Evolutionary conservation across 2,888 invertebrate species (phyloP), one percentile per base, ranked within the genome.

Genomic region (Seira ritae): DNA sequence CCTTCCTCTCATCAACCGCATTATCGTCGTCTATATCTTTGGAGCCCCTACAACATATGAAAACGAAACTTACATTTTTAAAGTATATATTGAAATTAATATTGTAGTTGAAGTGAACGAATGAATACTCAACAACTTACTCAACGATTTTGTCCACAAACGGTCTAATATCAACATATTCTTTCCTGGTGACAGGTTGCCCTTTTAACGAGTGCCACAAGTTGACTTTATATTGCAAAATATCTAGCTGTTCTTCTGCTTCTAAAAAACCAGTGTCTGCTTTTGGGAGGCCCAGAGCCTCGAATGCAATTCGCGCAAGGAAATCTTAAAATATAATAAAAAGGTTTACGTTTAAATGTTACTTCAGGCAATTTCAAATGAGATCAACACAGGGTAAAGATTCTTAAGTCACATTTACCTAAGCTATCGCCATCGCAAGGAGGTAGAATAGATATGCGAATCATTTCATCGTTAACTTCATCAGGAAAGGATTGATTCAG

Each of bases 181-280:
- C 83, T 19, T 65, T 72, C 15, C 73, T 80, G 1, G 80, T 71
- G 8, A 86, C 12, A 12, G 78, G 84, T 19, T 81, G 72, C 0
- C 80, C 84, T 23, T 78, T 81, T 17, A 86, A n/a, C n/a, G 80
- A 85, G 42, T 80, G 50, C 86, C 86, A 86, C 2, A 86, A 37
- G 70, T 86, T 85, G 37, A 80, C 67, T 23, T 83, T 83, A 60
- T 86, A 86, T 24, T 84, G 84, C 0, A 23, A 0, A 0, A 84
- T 20, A 62, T 86, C 86, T 0, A 85, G 22, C 15, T 74, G 68
- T 65, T 86, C 86, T 31, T 80, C 62, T 1, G 22, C 15, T n/a
- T 74, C 85, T 1, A 62, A 60, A 55, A 68, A 80, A 1, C 72
- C 67, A 20, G 80, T 42, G 6, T 71, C 72, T 4, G 20, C 19